Base-by-base conservation (phyloP, 2,888 invertebrate genomes). In the Drosophila paucipuncta region DNA sequence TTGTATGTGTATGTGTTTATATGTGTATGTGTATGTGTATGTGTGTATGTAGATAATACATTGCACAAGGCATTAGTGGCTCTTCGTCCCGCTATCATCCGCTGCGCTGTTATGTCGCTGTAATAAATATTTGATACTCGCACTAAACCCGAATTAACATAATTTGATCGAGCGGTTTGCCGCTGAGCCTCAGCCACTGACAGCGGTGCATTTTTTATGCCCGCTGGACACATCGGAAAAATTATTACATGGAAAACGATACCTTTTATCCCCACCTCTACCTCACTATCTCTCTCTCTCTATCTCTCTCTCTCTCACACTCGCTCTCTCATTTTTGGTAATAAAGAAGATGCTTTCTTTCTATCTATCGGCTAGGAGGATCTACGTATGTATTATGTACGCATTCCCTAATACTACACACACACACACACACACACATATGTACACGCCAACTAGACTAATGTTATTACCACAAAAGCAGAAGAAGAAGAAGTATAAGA, bases 61-160 rank as follows among this genome's bases (percentile, higher is more conserved):
- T 73, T 79, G 66, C 76, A 76, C 62, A 79, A 65, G 72, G 72
- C 62, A 66, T 76, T 75, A 65, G 78, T 68, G 57, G 30, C 31
- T 74, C 55, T 66, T 57, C 71, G 68, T 67, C 65, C 62, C 52
- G 43, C 64, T 52, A 68, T 64, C 67, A 47, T 61, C 65, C 33
- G 30, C 62, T n/a, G 30, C 37, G n/a, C 43, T 28, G 70, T 61
- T 57, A 33, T 58, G 50, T 72, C 75, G 43, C 41, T 77, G 82
- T 73, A 69, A 80, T 69, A 82, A 79, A 86, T 86, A 82, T 80
- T 82, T 85, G 83, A 87, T 87, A 85, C 89, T 87, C 76, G 73
- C 84, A 91, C 90, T 91, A 83, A 90, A 75, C 81, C 85, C 78
- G 72, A 85, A 90, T 90, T 91, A 83, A 90, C 91, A 90, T 90